These are phyloP conservation scores for Odontesthes bonariensis DNA, from an alignment of 2,113 vertebrate species.

Conservation along the genomic window DNA sequence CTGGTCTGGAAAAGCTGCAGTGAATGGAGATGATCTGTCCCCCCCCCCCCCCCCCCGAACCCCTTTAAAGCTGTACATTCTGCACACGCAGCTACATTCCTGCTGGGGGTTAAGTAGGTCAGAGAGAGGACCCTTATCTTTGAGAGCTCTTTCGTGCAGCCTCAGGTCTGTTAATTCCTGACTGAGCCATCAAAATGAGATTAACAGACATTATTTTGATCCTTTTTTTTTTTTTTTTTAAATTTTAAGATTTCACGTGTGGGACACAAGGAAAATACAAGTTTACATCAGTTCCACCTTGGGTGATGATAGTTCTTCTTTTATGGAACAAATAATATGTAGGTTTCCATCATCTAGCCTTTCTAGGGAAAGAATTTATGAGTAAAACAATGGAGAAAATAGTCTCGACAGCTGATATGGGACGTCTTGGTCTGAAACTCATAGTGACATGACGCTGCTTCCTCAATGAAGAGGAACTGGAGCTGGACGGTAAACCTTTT, in stretches of 20 bases:
- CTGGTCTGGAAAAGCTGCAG: constrained; percentile 73
- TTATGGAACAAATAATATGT: not conserved
- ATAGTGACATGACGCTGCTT: constrained; percentile 3
- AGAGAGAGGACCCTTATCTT: constrained; percentile 66
- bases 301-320: constrained; percentile 4
- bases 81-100: constrained; percentile 78
- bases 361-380: constrained; percentile 9
- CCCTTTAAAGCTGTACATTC: constrained; percentile 71
- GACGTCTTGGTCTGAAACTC: not conserved
- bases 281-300: not conserved
- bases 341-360: constrained; percentile 1
- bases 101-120: constrained; percentile 70
- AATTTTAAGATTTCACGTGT: constrained; percentile 1
- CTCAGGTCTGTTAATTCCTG: constrained; percentile 44
- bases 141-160: constrained; percentile 48
- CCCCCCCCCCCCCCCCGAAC: constrained; percentile 45
- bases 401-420: constrained; percentile 13
- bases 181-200: constrained; percentile 13
- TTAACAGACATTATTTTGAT: not conserved
- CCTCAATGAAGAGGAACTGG: constrained; percentile 9
- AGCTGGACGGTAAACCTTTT: constrained; percentile 23
- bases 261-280: not conserved
- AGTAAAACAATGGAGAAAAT: constrained; percentile 16
- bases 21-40: constrained; percentile 70
- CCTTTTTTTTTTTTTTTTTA: no score